These are phyloP conservation scores for Gallinago undulata DNA, from an alignment of 2,113 vertebrate species.

Conservation along the genomic window DNA sequence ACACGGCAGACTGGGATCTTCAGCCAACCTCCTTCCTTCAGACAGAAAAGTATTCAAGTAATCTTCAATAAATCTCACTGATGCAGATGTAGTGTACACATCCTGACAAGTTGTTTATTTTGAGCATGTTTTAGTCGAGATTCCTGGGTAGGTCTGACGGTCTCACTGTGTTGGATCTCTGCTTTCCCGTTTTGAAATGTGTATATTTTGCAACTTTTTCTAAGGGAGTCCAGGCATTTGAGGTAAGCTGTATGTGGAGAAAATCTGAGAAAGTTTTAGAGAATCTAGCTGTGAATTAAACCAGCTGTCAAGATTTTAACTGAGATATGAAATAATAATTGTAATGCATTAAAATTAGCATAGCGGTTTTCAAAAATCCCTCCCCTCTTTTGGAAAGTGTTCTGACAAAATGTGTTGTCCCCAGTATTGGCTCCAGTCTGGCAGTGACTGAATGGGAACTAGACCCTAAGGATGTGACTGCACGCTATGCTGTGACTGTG, in stretches of 20 bases:
- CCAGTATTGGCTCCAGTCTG: background rate
- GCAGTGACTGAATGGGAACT: background rate
- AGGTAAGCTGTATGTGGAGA: background rate
- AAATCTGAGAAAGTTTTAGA: background rate
- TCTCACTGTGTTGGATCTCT: background rate
- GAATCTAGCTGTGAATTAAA: background rate
- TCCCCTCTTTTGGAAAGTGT: background rate
- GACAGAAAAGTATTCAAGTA: background rate
- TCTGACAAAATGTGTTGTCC: background rate
- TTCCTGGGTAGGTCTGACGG: background rate
- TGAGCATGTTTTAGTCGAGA: background rate
- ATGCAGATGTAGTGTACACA: background rate
- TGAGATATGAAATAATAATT: background rate
- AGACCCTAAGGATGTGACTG: background rate
- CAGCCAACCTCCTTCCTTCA: background rate
- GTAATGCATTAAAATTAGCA: background rate
- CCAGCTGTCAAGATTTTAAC: background rate
- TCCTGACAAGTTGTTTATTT: slow-evolving; percentile 65
- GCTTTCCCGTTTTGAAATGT: slow-evolving; percentile 31
- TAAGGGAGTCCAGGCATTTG: slow-evolving; percentile 13
- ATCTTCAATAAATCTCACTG: background rate
- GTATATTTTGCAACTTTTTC: background rate
- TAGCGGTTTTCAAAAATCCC: fast-evolving
- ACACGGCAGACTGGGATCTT: background rate
- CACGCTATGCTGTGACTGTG: background rate